A percentile compares a stretch with the other conserved stretches of the same genome.
Evolutionary conservation across 2,888 invertebrate species (phyloP).

Genomic region (Eilema depressum): DNA sequence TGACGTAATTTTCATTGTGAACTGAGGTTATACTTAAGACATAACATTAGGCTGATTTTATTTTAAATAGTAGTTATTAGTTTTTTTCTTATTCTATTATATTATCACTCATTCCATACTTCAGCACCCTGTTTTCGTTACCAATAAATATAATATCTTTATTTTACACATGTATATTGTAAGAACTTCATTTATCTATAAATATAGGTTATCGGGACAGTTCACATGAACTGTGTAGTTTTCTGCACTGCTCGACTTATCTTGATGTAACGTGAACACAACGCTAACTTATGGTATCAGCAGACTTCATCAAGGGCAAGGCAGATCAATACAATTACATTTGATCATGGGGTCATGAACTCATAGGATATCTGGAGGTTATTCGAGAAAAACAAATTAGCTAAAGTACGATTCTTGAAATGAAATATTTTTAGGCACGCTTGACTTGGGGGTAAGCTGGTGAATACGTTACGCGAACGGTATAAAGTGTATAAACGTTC

Average conservation of each 20-base stretch:
- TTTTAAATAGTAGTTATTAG: no score
- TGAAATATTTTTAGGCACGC: no score
- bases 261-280: not conserved
- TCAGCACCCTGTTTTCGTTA: no score
- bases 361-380: not conserved
- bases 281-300: not conserved
- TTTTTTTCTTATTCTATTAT: no score
- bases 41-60: no score
- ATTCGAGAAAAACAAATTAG: slow-evolving; percentile 11
- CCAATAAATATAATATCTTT: not conserved
- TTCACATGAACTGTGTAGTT: not conserved
- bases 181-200: not conserved
- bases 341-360: not conserved
- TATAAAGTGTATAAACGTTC: no score
- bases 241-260: not conserved
- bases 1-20: no score
- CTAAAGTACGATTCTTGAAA: no score
- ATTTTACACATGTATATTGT: not conserved
- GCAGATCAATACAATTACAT: not conserved
- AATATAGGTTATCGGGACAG: not conserved
- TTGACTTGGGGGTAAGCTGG: no score
- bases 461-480: no score
- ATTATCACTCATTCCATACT: no score
- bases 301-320: slow-evolving; percentile 1
- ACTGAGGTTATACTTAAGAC: no score